Evolutionary conservation across 1,140 invertebrate species (phyloP), one percentile per base, ranked within the genome.

Genomic region (Papilio polytes): DNA sequence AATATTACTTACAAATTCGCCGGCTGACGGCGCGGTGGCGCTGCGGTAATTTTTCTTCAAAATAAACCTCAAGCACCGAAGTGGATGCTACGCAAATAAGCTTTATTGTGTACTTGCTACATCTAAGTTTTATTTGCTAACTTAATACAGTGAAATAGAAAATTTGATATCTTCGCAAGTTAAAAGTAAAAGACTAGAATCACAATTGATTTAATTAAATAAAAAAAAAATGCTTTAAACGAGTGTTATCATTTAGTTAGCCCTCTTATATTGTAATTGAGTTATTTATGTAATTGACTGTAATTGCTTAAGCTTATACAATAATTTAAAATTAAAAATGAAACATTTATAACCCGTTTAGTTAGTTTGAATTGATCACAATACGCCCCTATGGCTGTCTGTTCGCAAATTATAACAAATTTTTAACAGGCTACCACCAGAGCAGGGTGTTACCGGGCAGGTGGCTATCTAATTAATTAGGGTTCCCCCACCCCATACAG

Each of bases 401-500:
- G 77, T 72, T 70, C 66, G 78, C 70, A 72, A 72, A 70, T 59
- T 72, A 51, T 56, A 56, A 80, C 44, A 78, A 46, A 36, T 82
- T 79, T 77, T 76, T 76, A 15, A 22, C 76, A 78, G 53, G 18
- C 53, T 59, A 59, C 48, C 36, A 36, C 46, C 53, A 56, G 76
- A 31, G 80, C 74, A 76, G 83, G 83, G 85, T 86, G 85, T 89
- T 85, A 72, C 83, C 80, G 81, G 84, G 88, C 89, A 92, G 91
- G 91, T 92, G 89, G 87, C 85, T 87, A 86, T 88, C 86, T 92
- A 93, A 92, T 92, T 94, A 92, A 94, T 93, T 91, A 90, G 83
- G 87, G 88, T 80, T 83, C 81, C 84, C 86, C 85, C 85, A 82
- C 85, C 79, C 83, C 76, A 84, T 81, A 82, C 72, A 82, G 87